Base-by-base conservation (phyloP, 2,113 vertebrate genomes). In the Laticauda laticaudata region DNA sequence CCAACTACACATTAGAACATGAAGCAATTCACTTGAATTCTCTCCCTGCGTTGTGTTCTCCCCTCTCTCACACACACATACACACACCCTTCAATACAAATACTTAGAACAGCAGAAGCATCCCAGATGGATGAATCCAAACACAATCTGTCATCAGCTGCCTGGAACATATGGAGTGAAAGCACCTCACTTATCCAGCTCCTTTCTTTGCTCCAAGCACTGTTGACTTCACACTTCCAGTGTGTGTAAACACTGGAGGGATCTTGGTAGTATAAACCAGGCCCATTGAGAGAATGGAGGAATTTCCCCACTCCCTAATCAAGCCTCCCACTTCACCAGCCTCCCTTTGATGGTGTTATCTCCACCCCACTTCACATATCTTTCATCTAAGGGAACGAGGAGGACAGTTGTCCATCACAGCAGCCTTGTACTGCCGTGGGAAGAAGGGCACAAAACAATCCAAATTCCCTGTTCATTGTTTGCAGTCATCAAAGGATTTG, bases 71-170 rank as follows among this genome's bases (percentile, higher is more conserved):
- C 48, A n/a, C 15, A 69, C 23, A 69, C 51, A 75, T 48, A 54
- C n/a, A 61, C 45, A 59, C 53, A 45, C 69, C 45, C 7, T 1
- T 1, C 53, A 56, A 51, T 10, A 87, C 54, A 90, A 43, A 85
- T 45, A 85, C 18, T 29, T 53, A 87, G 21, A 87, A n/a, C 48
- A 90, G 26, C n/a, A n/a, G 29, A 93, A 93, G 64, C 92, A 93
- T 81, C 55, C 55, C 92, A 90, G 89, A 87, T 64, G 88, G 89
- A 34, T 87, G 56, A 93, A 93, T 89, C 89, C 92, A 90, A 93
- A 93, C 89, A 93, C 92, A 93, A 93, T 90, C 92, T 93, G 92
- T 93, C 81, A 93, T 90, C 92, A 90, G 92, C 75, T 81, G 86
- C 59, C 81, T 93, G 92, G 75, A 93, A 86, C 92, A 90, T 93